Evolutionary conservation across 2,888 invertebrate species (phyloP), one percentile per base, ranked within the genome.

Genomic region (Muschampia plurimacula): DNA sequence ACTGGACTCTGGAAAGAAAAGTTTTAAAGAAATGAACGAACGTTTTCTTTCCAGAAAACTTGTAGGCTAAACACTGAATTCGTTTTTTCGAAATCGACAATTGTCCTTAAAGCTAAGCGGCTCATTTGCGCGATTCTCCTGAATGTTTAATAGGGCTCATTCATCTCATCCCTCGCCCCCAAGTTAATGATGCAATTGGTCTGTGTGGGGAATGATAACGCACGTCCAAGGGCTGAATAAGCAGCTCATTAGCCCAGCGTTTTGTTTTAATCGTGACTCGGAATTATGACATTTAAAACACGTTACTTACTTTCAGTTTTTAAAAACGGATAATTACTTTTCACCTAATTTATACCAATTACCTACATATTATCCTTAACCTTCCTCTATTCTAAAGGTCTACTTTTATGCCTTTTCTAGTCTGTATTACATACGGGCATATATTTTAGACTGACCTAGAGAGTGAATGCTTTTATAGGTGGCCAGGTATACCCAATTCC

Each of bases 141-240:
- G 55, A 55, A 55, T 55, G 55, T 55, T 55, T 10, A 55, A 55
- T 55, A 22, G 55, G 22, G 22, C 22, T 10, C 22, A 55, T 55
- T 55, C 55, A 55, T 55, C 22, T 55, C 55, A 55, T 10, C 22
- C 55, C 55, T 55, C 55, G 4, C 55, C 55, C 55, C 41, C 9
- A 15, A 55, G 55, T 52, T 55, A 55, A 55, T 22, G 55, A 55
- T 22, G 55, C 55, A 55, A 55, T 55, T 55, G 55, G 22, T 55
- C 28, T 28, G 22, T 7, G 28, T 10, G 22, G 22, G 55, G 8
- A 15, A 52, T 52, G 52, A 52, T 52, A 52, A 52, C 52, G 52
- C 52, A 52, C 52, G 52, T 52, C 52, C 15, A 52, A 15, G 49
- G n/a, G 2, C 52, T 52, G 15, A 52, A 8, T 52, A 15, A 15